These are phyloP conservation scores for Amphiura filiformis DNA, from an alignment of 35 echinoderm and acorn worm species.

Conservation along the genomic window DNA sequence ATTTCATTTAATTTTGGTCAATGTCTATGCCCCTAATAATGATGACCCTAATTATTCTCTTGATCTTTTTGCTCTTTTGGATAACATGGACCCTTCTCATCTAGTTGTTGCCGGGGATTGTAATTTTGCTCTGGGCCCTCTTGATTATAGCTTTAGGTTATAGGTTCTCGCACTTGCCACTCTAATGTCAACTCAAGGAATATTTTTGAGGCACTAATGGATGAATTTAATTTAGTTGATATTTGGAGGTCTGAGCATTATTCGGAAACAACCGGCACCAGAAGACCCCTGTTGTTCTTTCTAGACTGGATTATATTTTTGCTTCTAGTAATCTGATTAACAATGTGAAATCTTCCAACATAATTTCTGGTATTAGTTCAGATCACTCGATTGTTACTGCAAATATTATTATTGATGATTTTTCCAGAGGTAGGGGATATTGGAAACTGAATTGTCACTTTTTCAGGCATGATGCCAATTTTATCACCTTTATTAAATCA, in stretches of 20 bases:
- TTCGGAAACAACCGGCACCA: background rate
- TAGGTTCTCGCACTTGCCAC: too few species aligned
- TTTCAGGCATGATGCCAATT: background rate
- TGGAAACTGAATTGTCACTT: constrained; percentile 16
- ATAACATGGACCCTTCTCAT: too few species aligned
- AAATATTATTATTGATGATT: background rate
- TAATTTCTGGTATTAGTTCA: background rate
- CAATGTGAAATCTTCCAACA: background rate
- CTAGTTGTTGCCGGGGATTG: too few species aligned
- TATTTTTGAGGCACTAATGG: too few species aligned
- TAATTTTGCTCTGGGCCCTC: too few species aligned
- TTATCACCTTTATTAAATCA: background rate
- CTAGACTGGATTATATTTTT: constrained; percentile 4
- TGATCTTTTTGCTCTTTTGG: too few species aligned
- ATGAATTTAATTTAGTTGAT: background rate
- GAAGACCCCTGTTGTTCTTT: background rate
- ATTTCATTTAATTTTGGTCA: too few species aligned
- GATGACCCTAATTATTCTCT: too few species aligned
- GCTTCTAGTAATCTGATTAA: background rate
- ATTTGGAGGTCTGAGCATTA: background rate
- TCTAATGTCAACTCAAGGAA: background rate
- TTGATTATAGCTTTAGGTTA: too few species aligned
- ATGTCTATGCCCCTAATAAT: too few species aligned
- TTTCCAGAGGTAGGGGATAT: background rate
- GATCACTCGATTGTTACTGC: constrained; percentile 4